A percentile compares a stretch with the other conserved stretches of the same genome.
Evolutionary conservation across 2,797 vertebrate genomes (phyloP).

Genomic region (Brotula barbata): DNA sequence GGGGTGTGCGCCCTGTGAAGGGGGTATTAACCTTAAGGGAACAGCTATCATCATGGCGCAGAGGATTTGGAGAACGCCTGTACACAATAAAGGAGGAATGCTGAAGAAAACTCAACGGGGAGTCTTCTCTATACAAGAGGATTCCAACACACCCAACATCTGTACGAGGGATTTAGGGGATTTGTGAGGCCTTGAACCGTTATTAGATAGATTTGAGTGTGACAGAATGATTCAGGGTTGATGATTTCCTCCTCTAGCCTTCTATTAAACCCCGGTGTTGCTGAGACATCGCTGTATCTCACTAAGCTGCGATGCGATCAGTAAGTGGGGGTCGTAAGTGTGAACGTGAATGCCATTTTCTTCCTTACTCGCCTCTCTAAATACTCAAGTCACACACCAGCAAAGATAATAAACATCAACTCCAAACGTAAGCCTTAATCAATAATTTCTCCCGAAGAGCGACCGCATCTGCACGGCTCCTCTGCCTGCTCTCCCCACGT

Average conservation of each 20-base stretch:
- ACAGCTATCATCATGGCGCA: conserved; percentile 58
- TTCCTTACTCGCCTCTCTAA: no score
- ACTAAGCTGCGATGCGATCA: not conserved
- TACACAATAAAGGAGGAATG: conserved; percentile 53
- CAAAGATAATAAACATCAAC: no score
- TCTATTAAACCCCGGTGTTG: no score
- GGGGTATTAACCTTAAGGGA: conserved; percentile 64
- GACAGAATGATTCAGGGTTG: conserved; percentile 19
- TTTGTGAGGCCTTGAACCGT: conserved; percentile 51
- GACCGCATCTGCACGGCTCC: no score
- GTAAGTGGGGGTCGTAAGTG: no score
- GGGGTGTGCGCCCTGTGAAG: conserved; percentile 51
- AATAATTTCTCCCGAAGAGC: no score
- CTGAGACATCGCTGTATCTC: conserved; percentile 4
- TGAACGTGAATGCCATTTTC: no score
- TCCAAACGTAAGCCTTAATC: no score
- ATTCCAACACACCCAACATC: conserved; percentile 63
- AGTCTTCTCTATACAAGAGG: conserved; percentile 50
- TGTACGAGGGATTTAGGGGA: conserved; percentile 50
- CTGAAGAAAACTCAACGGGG: conserved; percentile 45
- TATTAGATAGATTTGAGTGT: conserved; percentile 46
- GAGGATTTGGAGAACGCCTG: conserved; percentile 38
- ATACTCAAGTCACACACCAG: no score
- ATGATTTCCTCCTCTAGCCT: conserved; percentile 25
- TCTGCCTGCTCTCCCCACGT: no score